Conservation (phyloP, 2,797 vertebrate genomes). For the Enteromius unitaeniatus region DNA sequence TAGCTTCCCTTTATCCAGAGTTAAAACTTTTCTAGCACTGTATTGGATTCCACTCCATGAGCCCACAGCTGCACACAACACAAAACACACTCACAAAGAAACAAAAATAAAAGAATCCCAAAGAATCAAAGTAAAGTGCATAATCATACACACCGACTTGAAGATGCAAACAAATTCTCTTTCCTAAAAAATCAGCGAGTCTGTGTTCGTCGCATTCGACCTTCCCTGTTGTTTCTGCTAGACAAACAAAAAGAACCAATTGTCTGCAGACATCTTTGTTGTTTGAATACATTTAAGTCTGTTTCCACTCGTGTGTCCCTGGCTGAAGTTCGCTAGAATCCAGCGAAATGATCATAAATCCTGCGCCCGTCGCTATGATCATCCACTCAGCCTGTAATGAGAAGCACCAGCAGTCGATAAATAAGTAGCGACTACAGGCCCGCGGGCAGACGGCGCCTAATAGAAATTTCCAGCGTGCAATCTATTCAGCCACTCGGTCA, state of each 20-base stretch:
- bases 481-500: slow-evolving; percentile 65
- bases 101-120: slow-evolving; percentile 1
- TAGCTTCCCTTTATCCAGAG: slow-evolving; percentile 49
- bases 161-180: background rate
- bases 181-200: slow-evolving; percentile 13
- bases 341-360: slow-evolving; percentile 72
- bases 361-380: slow-evolving; percentile 65
- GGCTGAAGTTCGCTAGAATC: slow-evolving; percentile 31
- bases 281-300: slow-evolving; percentile 19
- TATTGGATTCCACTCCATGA: slow-evolving; percentile 76
- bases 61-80: slow-evolving; percentile 67
- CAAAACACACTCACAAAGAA: slow-evolving; percentile 47
- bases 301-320: slow-evolving; percentile 34
- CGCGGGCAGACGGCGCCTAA: slow-evolving; percentile 57
- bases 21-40: slow-evolving; percentile 57
- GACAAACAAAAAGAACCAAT: background rate
- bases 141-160: background rate
- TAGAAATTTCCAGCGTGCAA: slow-evolving; percentile 64
- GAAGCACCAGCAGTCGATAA: slow-evolving; percentile 74
- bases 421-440: slow-evolving; percentile 65
- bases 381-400: slow-evolving; percentile 72
- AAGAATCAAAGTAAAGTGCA: background rate
- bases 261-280: slow-evolving; percentile 1
- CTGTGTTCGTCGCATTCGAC: slow-evolving; percentile 3
- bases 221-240: slow-evolving; percentile 8